Percentiles rank a stretch among this genome's conserved stretches.
These are phyloP conservation scores for Dromococcyx pavoninus DNA, from an alignment of 2,797 vertebrate genomes.

Conservation along the genomic window DNA sequence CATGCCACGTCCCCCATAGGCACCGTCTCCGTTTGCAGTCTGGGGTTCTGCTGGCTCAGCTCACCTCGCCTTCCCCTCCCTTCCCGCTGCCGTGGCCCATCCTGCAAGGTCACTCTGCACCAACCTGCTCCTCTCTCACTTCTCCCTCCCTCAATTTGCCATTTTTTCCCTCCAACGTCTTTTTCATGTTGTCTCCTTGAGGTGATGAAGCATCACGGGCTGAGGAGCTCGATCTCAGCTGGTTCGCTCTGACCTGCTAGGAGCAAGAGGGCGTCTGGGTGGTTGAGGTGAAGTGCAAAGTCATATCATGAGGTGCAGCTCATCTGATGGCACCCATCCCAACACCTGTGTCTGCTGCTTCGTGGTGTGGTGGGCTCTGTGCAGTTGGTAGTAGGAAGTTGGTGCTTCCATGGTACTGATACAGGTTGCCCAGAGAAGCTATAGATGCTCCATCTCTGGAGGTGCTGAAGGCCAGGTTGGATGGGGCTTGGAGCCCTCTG, in stretches of 20 bases:
- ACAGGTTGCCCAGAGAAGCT: no score
- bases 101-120: not conserved
- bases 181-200: no score
- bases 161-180: fast-evolving
- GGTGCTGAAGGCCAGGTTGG: no score
- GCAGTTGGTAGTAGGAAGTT: no score
- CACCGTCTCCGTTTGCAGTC: fast-evolving
- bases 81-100: fast-evolving
- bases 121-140: fast-evolving
- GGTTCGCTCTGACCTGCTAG: not conserved
- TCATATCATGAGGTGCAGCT: not conserved
- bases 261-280: not conserved
- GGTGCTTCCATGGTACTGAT: not conserved
- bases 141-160: fast-evolving
- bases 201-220: fast-evolving
- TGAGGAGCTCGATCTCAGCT: not conserved
- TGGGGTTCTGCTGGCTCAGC: not conserved
- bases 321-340: not conserved
- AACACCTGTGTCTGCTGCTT: fast-evolving
- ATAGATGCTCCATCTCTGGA: no score
- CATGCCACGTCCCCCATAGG: fast-evolving
- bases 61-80: not conserved
- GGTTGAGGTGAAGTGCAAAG: no score
- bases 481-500: no score
- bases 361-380: not conserved